These are phyloP conservation scores for Poeciliopsis prolifica DNA, from an alignment of 2,113 vertebrate species.

Conservation along the genomic window DNA sequence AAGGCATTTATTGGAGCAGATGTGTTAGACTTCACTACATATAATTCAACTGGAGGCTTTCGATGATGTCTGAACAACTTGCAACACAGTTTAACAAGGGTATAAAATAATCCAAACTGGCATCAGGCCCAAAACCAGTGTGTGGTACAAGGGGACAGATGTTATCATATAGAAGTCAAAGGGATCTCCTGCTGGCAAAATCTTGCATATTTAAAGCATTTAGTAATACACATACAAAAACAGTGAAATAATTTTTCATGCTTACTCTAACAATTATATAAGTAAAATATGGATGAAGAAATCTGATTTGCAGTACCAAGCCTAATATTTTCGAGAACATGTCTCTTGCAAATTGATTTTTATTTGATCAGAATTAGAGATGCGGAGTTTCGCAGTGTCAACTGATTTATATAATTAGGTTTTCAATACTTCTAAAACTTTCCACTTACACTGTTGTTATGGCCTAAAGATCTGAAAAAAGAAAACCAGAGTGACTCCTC, in stretches of 20 bases:
- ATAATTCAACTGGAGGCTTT: constrained; percentile 1
- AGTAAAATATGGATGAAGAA: too few species aligned
- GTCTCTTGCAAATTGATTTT: too few species aligned
- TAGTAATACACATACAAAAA: background rate
- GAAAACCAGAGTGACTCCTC: too few species aligned
- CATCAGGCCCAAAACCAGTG: constrained; percentile 20
- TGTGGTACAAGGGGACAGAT: constrained; percentile 23
- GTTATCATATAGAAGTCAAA: constrained; percentile 3
- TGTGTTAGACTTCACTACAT: constrained; percentile 1
- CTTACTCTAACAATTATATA: too few species aligned
- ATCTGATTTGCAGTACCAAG: too few species aligned
- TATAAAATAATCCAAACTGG: constrained; percentile 34
- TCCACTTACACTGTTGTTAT: background rate
- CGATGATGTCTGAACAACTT: constrained; percentile 28
- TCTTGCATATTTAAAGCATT: background rate
- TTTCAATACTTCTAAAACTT: background rate
- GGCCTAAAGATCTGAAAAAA: too few species aligned
- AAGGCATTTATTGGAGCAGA: constrained; percentile 9
- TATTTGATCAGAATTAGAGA: background rate
- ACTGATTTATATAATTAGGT: background rate
- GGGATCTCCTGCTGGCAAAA: background rate
- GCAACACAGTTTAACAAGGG: constrained; percentile 20
- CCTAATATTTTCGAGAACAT: background rate
- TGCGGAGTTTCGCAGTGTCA: background rate
- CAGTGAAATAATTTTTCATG: too few species aligned